A percentile compares a stretch with the other conserved stretches of the same genome.
phyloP scores from a whole-genome alignment of 2,113 vertebrate species.

The Periophthalmus modestus region DNA sequence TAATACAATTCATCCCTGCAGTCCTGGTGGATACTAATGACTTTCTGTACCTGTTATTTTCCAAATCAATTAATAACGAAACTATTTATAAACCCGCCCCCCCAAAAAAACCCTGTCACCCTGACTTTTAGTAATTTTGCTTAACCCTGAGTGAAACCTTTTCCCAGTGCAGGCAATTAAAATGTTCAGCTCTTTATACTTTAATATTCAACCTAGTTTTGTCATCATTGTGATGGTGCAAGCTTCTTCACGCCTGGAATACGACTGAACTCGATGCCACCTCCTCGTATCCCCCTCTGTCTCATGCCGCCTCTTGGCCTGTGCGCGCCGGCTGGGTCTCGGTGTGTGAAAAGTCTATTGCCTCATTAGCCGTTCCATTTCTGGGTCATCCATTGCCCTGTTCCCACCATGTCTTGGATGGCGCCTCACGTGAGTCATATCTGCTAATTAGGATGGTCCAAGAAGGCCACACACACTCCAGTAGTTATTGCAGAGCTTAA shows the following conservation, averaged over 20 bases:
- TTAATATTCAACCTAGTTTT: background rate
- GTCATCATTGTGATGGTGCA: background rate
- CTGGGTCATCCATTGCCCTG: conserved; percentile 60
- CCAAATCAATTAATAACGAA: background rate
- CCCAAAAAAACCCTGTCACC: no score
- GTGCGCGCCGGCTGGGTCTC: conserved; percentile 14
- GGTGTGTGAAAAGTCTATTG: conserved; percentile 49
- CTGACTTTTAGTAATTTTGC: background rate
- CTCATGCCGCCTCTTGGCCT: conserved; percentile 35
- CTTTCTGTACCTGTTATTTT: background rate
- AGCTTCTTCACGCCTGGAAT: conserved; percentile 38
- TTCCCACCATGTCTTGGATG: conserved; percentile 49
- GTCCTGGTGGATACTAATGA: no score
- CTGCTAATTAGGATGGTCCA: conserved; percentile 60
- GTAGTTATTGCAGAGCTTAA: conserved; percentile 58
- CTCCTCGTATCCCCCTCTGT: conserved; percentile 56
- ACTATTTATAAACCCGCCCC: background rate
- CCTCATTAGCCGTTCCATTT: conserved; percentile 56
- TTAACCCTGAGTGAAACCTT: background rate
- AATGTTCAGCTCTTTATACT: background rate
- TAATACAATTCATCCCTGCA: no score
- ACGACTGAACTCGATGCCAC: conserved; percentile 43
- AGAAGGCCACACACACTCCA: conserved; percentile 29
- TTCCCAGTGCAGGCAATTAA: background rate
- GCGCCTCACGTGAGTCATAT: conserved; percentile 62